Evolutionary conservation across 2,888 invertebrate species (phyloP), one percentile per base, ranked within the genome.

Genomic region (Calameuta pallipes): DNA sequence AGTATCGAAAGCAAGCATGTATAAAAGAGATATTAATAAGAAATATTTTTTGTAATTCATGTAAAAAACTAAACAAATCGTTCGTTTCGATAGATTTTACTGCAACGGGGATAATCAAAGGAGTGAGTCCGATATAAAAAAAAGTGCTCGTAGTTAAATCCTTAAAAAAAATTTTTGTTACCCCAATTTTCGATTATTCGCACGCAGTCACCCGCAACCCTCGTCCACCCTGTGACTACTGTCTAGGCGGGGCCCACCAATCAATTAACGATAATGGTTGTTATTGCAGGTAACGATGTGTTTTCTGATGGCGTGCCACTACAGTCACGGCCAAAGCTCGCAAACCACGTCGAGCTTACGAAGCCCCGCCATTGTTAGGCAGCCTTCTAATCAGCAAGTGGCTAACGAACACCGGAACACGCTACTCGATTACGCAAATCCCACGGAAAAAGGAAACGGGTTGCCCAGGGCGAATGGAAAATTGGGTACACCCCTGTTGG

Each of bases 201-300:
- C 15, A 23, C 12, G 74, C 15, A 23, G 12, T 74, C 74, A 35
- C 0, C 30, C 35, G 33, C 12, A 23, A 74, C 13, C 36, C 33
- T 30, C 35, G 23, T 15, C 35, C 36, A n/a, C 30, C 30, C 71
- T 15, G 33, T 31, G 33, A 71, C 30, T 33, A 71, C 30, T 33
- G 33, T 31, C 71, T 71, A 71, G 33, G 31, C 71, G 34, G 30
- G 30, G 56, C 77, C 73, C 35, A 69, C 36, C 73, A 70, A 78
- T 79, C 80, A 81, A 82, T 82, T 80, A 82, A 77, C 76, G 78
- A 78, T 80, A 82, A 81, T 78, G 77, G 77, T 73, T 81, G 75
- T 80, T 81, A 81, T 84, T 84, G 74, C 82, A 83, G 84, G 78
- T 76, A 79, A 74, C 82, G 78, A 78, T 77, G 75, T 34, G 79